Base-by-base conservation (phyloP, 2,888 invertebrate genomes). In the Phlogophora meticulosa region DNA sequence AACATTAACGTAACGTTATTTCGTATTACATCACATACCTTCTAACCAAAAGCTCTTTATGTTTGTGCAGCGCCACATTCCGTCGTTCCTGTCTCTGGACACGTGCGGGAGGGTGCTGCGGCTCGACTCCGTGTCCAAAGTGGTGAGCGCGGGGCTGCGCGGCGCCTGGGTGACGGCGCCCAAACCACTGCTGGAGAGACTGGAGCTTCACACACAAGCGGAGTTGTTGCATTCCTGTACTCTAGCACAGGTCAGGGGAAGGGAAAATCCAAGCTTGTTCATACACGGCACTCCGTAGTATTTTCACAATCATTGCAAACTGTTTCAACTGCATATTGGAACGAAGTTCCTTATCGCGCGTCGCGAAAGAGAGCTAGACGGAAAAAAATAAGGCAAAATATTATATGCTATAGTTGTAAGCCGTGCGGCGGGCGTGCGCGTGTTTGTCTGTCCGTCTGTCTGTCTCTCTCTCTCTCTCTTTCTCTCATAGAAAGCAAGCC, bases 91-190 rank as follows among this genome's bases (percentile, higher is more conserved):
- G 5, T 97, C 97, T 0, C 75, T 98, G 89, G 98, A 98, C 89
- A 96, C 95, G 0, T 97, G 97, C 87, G 97, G 98, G 0, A 96
- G 98, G 36, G 98, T 98, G 4, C 88, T 98, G 24, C 96, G 98
- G 36, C 94, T 98, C 80, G 98, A 98, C 91, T 98, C 98, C 0
- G 96, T 98, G 82, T 98, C 98, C 0, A 98, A 98, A 94, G 96
- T 97, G 32, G 87, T 97, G 52, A 96, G 97, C 87, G 96, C 97
- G 0, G 97, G 98, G 0, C 90, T 98, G 51, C 96, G 98, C 72
- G 90, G 97, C 0, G 98, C 97, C 15, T 97, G 97, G 94, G 93
- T 97, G 34, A 97, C 97, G 0, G 98, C 97, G 0, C 97, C 98
- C 0, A 94, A 96, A 48, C 96, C 96, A 0, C 85, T 98, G 24